phyloP scores from a whole-genome alignment of 1,140 invertebrate species.

The Thaumetopoea pityocampa region DNA sequence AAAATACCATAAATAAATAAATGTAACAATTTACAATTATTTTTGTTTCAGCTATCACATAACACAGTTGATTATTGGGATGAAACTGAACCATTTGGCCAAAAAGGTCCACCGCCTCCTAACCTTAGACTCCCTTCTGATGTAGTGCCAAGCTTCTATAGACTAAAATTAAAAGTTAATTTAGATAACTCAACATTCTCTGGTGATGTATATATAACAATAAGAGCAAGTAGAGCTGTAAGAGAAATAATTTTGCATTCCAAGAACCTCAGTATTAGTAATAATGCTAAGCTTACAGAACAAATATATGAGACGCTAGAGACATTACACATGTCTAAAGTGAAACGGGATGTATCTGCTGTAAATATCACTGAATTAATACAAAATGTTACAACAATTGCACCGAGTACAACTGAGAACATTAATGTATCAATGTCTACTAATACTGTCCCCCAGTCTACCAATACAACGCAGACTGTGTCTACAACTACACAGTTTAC shows the following conservation, averaged over 20 bases:
- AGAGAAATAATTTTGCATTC: slow-evolving; percentile 80
- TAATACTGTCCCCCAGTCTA: not conserved
- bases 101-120: slow-evolving; percentile 32
- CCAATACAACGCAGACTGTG: not conserved
- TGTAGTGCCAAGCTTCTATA: slow-evolving; percentile 82
- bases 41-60: slow-evolving; percentile 46
- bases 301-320: slow-evolving; percentile 60
- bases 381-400: slow-evolving; percentile 8
- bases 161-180: slow-evolving; percentile 79
- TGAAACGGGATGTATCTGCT: slow-evolving; percentile 25
- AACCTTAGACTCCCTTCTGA: slow-evolving; percentile 76
- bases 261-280: slow-evolving; percentile 77
- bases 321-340: slow-evolving; percentile 33
- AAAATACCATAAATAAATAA: too few relatives aligned
- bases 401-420: not conserved
- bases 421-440: slow-evolving; percentile 5
- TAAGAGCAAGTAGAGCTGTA: slow-evolving; percentile 57
- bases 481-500: slow-evolving; percentile 2
- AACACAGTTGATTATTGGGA: slow-evolving; percentile 49
- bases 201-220: slow-evolving; percentile 79
- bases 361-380: slow-evolving; percentile 9
- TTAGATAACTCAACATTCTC: slow-evolving; percentile 78
- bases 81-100: slow-evolving; percentile 51
- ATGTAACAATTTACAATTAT: too few relatives aligned
- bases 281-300: slow-evolving; percentile 58